Evolutionary conservation across 2,888 invertebrate species (phyloP).

Genomic region (Proisotoma minuta): DNA sequence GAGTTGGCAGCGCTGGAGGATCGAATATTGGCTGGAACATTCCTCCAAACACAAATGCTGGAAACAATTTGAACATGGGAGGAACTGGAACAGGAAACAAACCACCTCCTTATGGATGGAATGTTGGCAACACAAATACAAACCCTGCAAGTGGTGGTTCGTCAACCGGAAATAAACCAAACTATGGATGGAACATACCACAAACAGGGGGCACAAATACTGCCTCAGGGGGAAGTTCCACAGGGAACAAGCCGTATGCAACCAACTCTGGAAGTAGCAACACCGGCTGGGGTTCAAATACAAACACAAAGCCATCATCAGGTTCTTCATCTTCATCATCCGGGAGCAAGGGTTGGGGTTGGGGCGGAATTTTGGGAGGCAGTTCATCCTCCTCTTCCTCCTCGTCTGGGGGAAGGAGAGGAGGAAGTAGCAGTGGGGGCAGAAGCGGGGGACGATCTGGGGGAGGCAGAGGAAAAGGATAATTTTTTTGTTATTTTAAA

Average conservation of each 20-base stretch:
- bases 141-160: conserved; percentile 10
- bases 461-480: conserved; percentile 41
- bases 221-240: conserved; percentile 4
- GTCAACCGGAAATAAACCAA: conserved; percentile 16
- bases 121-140: conserved; percentile 12
- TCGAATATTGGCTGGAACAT: conserved; percentile 38
- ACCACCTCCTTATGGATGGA: conserved; percentile 18
- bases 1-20: conserved; percentile 14
- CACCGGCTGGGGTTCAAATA: neutral
- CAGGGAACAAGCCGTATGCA: neutral
- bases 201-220: neutral
- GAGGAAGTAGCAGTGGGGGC: conserved; percentile 26
- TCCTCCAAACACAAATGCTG: conserved; percentile 24
- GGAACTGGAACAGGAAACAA: conserved; percentile 23
- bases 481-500: conserved; percentile 16
- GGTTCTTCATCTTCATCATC: neutral
- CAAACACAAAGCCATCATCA: neutral
- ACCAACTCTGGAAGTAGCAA: neutral
- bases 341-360: conserved; percentile 14
- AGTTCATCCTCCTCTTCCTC: conserved; percentile 6
- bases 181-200: conserved; percentile 20
- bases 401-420: conserved; percentile 16
- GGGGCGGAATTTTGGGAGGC: conserved; percentile 10
- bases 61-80: conserved; percentile 24
- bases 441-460: conserved; percentile 37